Base-by-base conservation (phyloP, 2,888 invertebrate species). In the Cryptocephalus primarius region DNA sequence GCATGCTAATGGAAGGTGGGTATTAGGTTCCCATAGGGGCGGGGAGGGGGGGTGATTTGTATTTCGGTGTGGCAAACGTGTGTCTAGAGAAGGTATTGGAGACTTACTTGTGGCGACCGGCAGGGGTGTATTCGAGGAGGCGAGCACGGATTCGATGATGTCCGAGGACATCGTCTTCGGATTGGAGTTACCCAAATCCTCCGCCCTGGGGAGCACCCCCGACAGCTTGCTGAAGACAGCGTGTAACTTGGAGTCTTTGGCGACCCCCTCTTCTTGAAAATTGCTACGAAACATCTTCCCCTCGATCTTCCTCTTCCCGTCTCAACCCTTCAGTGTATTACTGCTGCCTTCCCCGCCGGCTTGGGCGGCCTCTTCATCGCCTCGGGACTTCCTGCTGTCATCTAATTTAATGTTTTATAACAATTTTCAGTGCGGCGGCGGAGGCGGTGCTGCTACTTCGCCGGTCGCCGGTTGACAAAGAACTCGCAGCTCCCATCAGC, bases 131-230 rank as follows among this genome's bases (percentile, higher is more conserved):
- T n/a, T 12, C n/a, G 40, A 22, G 2, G 22, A 10, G 9, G 61
- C 61, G 47, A 67, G 56, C 48, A 67, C 67, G 32, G 66, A 65
- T 47, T 67, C 67, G 40, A 67, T 67, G 39, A 67, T 65, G 48
- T 66, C 66, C 10, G 66, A 63, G 32, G 65, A 63, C 65, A 66
- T 66, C 43, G 59, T 63, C 48, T 65, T 66, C 45, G 61, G 58
- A 44, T 56, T 59, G 39, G 54, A 51, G 48, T 60, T 59, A 32
- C 61, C 62, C 45, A 65, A 53, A 43, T 65, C 64, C 44, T 61
- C 63, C 39, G 63, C 60, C 56, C 58, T 59, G 31, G 66, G 65
- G 22, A 64, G 57, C 12, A 66, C 63, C 31, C 64, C 65, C 41
- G 65, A 58, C 44, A 67, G 52, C 50, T 66, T 67, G 50, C 64